A percentile compares a stretch with the other conserved stretches of the same genome.
phyloP scores from a whole-genome alignment of 2,113 vertebrate genomes.

The Eptatretus burgeri region DNA sequence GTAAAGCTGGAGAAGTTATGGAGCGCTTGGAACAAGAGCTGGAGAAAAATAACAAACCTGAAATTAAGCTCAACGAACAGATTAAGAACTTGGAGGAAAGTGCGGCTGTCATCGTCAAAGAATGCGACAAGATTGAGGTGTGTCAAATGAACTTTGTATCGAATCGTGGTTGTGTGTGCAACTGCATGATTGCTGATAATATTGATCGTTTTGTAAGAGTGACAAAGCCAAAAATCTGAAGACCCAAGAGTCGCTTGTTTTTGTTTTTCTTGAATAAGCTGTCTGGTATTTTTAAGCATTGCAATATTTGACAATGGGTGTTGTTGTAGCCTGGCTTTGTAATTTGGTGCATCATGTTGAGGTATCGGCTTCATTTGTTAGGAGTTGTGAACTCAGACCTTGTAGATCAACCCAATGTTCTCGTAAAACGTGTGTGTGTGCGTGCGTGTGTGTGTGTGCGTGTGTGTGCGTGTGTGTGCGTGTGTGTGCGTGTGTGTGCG shows the following conservation, averaged over 20 bases:
- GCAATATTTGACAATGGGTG: too few species aligned
- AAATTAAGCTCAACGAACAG: constrained; percentile 25
- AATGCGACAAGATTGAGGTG: constrained; percentile 40
- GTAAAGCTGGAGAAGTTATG: constrained; percentile 40
- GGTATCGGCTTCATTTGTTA: too few species aligned
- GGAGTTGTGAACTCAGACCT: too few species aligned
- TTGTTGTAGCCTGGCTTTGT: too few species aligned
- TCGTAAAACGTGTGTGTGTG: too few species aligned
- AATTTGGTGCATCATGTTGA: too few species aligned
- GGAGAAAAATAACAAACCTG: constrained; percentile 26
- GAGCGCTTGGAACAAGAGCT: constrained; percentile 29
- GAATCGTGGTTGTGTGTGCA: not conserved
- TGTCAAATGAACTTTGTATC: not conserved
- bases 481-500: too few species aligned
- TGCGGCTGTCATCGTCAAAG: constrained; percentile 33
- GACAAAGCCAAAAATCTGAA: not conserved
- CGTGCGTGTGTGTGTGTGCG: too few species aligned
- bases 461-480: too few species aligned
- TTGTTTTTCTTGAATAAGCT: not conserved
- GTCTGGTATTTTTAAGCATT: too few species aligned
- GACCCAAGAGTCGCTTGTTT: too few species aligned
- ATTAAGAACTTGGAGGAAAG: constrained; percentile 42
- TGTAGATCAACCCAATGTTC: too few species aligned
- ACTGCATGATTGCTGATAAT: not conserved
- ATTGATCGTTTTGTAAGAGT: not conserved